Conservation (phyloP, 2,797 vertebrate genomes). For the Catostomus latipinnis region DNA sequence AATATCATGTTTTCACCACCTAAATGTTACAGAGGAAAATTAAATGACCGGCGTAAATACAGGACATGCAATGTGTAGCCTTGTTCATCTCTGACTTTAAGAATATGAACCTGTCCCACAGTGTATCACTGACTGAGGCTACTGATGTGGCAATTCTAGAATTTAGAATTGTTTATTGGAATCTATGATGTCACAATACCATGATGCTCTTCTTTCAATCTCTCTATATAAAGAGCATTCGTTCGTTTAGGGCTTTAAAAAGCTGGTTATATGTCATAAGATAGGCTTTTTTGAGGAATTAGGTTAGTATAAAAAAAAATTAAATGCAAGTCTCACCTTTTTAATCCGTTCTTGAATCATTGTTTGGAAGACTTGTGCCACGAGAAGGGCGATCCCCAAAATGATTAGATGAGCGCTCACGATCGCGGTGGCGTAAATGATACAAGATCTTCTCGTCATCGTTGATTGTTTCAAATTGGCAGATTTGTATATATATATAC, state of each 20-base stretch:
- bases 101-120: too few species aligned
- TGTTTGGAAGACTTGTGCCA: constrained; percentile 85
- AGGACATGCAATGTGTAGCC: too few species aligned
- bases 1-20: neutral
- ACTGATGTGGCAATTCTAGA: too few species aligned
- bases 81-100: too few species aligned
- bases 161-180: too few species aligned
- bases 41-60: neutral
- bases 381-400: constrained; percentile 81
- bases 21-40: neutral
- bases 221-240: too few species aligned
- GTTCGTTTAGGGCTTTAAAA: neutral
- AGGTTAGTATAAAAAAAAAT: neutral
- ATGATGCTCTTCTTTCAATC: neutral
- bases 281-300: neutral
- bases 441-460: constrained; percentile 82
- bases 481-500: neutral
- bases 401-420: constrained; percentile 81
- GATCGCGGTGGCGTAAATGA: constrained; percentile 83
- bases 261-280: neutral
- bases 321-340: constrained; percentile 70
- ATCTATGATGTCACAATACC: too few species aligned
- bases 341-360: constrained; percentile 81
- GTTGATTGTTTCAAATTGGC: constrained; percentile 41
- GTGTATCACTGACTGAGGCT: too few species aligned